These are phyloP conservation scores for Burhinus bistriatus DNA, from an alignment of 2,113 vertebrate species.

Conservation along the genomic window DNA sequence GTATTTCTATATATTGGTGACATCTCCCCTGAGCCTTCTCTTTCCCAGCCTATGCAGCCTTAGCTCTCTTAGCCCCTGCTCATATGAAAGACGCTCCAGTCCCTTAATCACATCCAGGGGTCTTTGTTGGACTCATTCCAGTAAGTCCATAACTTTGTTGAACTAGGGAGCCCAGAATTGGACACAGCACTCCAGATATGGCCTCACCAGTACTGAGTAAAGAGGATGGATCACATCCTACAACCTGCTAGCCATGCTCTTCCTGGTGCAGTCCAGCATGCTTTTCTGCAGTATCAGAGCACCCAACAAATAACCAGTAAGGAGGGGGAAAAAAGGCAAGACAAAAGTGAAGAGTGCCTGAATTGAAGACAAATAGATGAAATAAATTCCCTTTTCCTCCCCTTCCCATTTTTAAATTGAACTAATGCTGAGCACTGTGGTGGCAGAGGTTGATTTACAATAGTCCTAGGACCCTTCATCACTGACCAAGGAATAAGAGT, in stretches of 20 bases:
- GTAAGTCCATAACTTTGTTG: not conserved
- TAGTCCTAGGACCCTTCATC: not conserved
- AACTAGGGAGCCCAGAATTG: not conserved
- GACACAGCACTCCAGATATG: not conserved
- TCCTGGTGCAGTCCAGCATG: not conserved
- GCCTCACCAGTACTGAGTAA: not conserved
- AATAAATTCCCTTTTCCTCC: not conserved
- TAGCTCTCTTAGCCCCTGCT: not conserved
- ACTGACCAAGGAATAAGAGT: not conserved
- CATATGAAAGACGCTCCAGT: not conserved
- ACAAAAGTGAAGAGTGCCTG: not conserved
- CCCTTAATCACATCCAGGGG: not conserved
- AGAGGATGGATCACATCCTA: not conserved
- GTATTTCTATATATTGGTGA: not conserved
- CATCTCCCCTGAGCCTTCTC: not conserved
- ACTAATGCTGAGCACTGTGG: not conserved
- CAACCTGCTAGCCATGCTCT: not conserved
- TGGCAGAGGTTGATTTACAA: not conserved
- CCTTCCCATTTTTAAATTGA: not conserved
- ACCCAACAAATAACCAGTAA: not conserved
- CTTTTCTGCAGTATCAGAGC: not conserved
- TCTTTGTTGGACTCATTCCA: not conserved
- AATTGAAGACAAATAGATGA: not conserved
- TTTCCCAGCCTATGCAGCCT: not conserved
- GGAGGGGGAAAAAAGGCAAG: no score